Conservation (phyloP, 35 echinoderm and acorn worm genomes). For the Ophioderma brevispina region DNA sequence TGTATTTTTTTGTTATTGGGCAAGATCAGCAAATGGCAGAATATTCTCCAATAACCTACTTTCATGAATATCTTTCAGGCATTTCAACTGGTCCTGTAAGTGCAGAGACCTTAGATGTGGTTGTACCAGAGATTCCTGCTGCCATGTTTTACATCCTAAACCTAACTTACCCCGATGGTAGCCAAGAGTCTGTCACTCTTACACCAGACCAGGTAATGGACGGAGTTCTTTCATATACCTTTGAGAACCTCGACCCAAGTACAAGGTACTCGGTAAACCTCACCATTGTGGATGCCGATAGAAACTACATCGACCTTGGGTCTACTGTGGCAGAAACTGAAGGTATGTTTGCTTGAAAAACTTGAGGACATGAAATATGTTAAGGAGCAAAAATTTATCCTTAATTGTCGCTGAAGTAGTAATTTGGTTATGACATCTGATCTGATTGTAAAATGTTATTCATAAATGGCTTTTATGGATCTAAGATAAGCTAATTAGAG, state of each 20-base stretch:
- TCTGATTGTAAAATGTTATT: no score
- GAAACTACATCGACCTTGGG: background rate
- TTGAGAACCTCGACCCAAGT: background rate
- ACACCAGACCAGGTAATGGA: background rate
- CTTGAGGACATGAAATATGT: no score
- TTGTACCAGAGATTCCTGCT: background rate
- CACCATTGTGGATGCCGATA: background rate
- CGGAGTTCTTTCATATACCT: background rate
- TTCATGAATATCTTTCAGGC: background rate
- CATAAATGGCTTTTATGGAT: no score
- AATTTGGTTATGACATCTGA: no score
- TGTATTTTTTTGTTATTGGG: no score
- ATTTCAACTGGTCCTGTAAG: background rate
- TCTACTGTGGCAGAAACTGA: background rate
- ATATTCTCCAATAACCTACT: no score
- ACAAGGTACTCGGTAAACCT: background rate
- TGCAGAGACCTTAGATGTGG: background rate
- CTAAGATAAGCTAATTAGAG: no score
- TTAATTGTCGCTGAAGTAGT: no score
- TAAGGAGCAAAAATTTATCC: no score
- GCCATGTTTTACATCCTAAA: background rate
- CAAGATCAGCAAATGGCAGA: no score
- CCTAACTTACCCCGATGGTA: background rate
- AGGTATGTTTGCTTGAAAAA: background rate
- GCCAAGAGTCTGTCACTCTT: background rate